These are phyloP conservation scores for Carlito syrichta DNA, from an alignment of 2,113 vertebrate species.

Conservation along the genomic window DNA sequence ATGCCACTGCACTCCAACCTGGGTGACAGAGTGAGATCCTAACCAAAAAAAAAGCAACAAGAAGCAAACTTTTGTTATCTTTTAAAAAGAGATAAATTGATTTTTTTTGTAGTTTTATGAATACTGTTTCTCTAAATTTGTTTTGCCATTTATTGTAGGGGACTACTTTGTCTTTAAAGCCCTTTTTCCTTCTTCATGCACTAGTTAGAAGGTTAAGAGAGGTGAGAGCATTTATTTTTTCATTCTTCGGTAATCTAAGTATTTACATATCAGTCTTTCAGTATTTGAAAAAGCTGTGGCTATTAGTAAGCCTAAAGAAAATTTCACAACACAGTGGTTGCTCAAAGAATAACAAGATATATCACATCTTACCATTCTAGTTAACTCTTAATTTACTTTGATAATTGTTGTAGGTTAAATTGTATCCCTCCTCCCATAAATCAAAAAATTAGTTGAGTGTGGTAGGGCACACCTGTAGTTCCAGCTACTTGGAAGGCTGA, in stretches of 20 bases:
- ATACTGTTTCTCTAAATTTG: conserved; percentile 70
- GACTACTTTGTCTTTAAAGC: conserved; percentile 26
- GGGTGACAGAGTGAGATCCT: too few species aligned
- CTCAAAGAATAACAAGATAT: conserved; percentile 77
- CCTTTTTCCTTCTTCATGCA: conserved; percentile 70
- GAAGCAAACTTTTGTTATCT: conserved; percentile 68
- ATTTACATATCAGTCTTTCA: conserved; percentile 73
- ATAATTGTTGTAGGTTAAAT: background rate
- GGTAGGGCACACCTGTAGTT: too few species aligned
- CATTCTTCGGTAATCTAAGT: conserved; percentile 72
- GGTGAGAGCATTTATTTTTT: conserved; percentile 73
- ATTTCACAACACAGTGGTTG: conserved; percentile 69
- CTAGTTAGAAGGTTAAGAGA: conserved; percentile 70
- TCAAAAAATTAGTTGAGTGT: background rate
- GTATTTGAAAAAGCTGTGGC: conserved; percentile 73
- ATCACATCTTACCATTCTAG: conserved; percentile 71
- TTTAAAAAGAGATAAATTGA: conserved; percentile 52
- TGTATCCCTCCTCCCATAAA: background rate
- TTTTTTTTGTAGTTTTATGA: conserved; percentile 67
- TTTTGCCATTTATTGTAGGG: conserved; percentile 70
- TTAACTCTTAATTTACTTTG: conserved; percentile 76
- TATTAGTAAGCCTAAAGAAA: conserved; percentile 66
- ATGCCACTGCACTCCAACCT: too few species aligned
- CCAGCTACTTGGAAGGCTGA: too few species aligned
- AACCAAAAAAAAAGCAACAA: conserved; percentile 59